These are phyloP conservation scores for Myocastor coypus DNA, from an alignment of 2,113 vertebrate species.

Conservation along the genomic window DNA sequence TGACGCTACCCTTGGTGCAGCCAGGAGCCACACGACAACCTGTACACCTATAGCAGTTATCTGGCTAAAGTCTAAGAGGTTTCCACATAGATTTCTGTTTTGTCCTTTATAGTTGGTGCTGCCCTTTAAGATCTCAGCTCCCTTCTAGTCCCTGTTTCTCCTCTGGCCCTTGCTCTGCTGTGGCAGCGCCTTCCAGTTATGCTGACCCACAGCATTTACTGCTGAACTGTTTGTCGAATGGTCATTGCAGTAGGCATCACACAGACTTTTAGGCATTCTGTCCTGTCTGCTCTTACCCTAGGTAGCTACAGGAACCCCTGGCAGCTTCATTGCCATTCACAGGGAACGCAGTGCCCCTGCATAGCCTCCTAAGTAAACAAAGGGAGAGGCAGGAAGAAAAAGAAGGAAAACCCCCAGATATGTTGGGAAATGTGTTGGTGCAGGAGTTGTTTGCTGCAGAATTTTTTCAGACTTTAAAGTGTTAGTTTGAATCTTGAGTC, in stretches of 20 bases:
- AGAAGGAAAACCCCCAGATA: background rate
- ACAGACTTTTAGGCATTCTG: no score
- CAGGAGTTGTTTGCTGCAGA: background rate
- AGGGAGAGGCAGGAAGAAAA: background rate
- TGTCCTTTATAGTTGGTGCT: background rate
- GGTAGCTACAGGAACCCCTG: background rate
- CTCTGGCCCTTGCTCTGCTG: background rate
- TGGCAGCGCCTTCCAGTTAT: background rate
- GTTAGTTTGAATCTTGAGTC: background rate
- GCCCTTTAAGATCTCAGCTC: background rate
- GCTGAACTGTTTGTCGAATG: background rate
- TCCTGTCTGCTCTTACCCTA: background rate
- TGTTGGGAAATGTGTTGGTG: background rate
- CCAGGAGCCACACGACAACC: background rate
- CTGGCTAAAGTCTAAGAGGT: background rate
- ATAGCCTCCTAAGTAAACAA: background rate
- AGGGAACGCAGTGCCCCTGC: no score
- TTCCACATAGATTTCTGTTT: background rate
- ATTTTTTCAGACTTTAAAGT: background rate
- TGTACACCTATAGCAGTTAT: no score
- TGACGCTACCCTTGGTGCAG: rapidly evolving
- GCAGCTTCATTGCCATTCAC: background rate
- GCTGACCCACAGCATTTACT: background rate
- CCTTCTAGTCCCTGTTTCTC: background rate
- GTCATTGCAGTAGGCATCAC: background rate